Conservation (phyloP, 2,888 invertebrate species). For the Tetheella fluctuosa region DNA sequence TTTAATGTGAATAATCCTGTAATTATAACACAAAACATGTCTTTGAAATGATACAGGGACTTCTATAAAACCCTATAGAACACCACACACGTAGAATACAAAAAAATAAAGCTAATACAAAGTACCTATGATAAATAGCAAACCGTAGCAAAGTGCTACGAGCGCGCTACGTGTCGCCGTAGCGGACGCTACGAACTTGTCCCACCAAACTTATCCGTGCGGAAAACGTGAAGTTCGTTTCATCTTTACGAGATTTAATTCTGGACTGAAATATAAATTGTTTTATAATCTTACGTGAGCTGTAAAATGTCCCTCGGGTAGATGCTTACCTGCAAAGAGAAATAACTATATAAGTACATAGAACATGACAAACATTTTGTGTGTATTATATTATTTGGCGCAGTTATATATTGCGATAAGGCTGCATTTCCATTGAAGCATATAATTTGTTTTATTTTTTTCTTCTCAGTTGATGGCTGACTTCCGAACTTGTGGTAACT, state of each 20-base stretch:
- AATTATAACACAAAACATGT: too few relatives aligned
- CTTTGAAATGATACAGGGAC: too few relatives aligned
- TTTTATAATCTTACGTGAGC: slow-evolving; percentile 8
- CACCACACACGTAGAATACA: not conserved
- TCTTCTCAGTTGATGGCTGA: too few relatives aligned
- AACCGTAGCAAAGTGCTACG: slow-evolving; percentile 9
- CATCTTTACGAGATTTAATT: not conserved
- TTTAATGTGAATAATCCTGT: too few relatives aligned
- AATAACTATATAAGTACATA: not conserved
- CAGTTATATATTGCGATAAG: too few relatives aligned
- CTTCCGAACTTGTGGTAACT: too few relatives aligned
- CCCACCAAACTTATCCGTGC: not conserved
- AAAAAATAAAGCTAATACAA: not conserved
- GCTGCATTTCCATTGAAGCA: too few relatives aligned
- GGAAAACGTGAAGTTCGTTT: not conserved
- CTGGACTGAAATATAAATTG: not conserved
- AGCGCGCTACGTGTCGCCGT: not conserved
- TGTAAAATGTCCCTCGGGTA: not conserved
- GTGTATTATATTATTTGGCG: too few relatives aligned
- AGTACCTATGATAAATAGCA: not conserved
- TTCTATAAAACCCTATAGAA: not conserved
- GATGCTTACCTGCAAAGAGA: not conserved
- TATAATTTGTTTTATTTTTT: too few relatives aligned
- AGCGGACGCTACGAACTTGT: not conserved
- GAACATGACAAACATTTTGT: not conserved